Conservation (phyloP, 2,797 vertebrate genomes). For the Heterohyrax brucei region DNA sequence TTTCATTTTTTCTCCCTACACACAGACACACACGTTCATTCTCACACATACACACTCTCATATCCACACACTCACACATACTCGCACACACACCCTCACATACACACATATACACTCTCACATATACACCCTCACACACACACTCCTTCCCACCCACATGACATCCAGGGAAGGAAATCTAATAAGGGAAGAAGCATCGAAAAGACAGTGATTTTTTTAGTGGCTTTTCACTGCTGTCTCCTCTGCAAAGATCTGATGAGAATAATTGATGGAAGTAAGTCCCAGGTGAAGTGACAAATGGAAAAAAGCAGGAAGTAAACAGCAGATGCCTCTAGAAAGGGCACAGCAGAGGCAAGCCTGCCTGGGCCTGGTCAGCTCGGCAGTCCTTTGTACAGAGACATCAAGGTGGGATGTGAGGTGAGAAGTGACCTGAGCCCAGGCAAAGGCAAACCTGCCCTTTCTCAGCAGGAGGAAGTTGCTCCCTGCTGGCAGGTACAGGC, state of each 20-base stretch:
- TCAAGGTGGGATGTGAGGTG: accelerated
- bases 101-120: too few relatives aligned
- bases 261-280: neutral
- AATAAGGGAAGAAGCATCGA: neutral
- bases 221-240: neutral
- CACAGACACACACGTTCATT: too few relatives aligned
- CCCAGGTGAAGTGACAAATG: neutral
- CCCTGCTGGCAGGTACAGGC: neutral
- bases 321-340: neutral
- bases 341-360: accelerated
- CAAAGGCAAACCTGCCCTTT: neutral
- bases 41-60: too few relatives aligned
- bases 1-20: neutral
- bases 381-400: neutral
- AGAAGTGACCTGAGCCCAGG: accelerated
- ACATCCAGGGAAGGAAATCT: neutral
- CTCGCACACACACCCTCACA: too few relatives aligned
- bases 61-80: too few relatives aligned
- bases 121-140: neutral
- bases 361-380: neutral
- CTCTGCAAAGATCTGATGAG: conserved; percentile 23
- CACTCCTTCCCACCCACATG: too few relatives aligned
- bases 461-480: neutral
- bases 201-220: neutral
- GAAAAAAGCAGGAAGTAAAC: neutral